Conservation (phyloP, 2,113 vertebrate genomes). For the Aix galericulata region DNA sequence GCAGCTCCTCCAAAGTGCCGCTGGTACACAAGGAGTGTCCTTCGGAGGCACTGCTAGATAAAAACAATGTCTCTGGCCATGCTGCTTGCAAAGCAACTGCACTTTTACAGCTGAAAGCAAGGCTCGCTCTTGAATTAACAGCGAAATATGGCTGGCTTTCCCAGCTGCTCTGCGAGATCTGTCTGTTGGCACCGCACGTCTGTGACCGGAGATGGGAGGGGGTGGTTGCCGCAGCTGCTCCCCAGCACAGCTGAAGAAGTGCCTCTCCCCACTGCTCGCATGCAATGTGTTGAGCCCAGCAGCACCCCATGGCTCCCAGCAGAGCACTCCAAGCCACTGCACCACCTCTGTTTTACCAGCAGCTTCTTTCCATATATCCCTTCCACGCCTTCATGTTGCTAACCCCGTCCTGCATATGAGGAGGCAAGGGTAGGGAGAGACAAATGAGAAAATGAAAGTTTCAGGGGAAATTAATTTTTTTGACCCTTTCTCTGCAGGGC, state of each 20-base stretch:
- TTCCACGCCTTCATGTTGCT: background rate
- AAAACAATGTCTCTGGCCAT: background rate
- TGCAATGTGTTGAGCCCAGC: rapidly evolving
- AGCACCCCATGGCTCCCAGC: background rate
- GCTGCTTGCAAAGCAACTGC: background rate
- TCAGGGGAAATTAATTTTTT: background rate
- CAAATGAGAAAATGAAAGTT: rapidly evolving
- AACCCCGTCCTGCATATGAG: rapidly evolving
- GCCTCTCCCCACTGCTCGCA: rapidly evolving
- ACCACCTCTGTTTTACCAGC: background rate
- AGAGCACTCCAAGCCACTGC: rapidly evolving
- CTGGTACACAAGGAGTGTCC: background rate
- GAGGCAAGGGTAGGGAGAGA: background rate
- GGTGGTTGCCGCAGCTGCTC: background rate
- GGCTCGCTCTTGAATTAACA: rapidly evolving
- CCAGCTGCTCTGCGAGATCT: background rate
- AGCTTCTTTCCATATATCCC: background rate
- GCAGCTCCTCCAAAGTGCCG: background rate
- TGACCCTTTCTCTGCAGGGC: background rate
- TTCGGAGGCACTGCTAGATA: background rate
- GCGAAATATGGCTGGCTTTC: background rate
- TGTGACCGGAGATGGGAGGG: background rate
- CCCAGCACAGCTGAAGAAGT: background rate
- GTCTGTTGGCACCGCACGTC: rapidly evolving
- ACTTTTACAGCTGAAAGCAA: background rate